Conservation (phyloP, 2,888 invertebrate species). For the Heliconius cydno region DNA sequence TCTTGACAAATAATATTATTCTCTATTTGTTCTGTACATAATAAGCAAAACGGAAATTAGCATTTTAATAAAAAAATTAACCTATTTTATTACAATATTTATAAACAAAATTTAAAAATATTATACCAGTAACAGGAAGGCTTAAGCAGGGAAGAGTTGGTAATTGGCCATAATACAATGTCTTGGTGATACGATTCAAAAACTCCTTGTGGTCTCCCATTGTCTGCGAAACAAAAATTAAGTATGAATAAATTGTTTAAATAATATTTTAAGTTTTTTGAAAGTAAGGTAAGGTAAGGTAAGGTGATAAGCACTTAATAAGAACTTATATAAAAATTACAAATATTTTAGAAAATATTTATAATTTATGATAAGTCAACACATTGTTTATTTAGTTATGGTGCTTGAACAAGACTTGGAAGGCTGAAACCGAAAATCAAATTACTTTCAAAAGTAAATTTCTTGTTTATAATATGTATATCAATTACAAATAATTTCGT, state of each 20-base stretch:
- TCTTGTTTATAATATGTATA: background rate
- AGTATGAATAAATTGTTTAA: too few species aligned
- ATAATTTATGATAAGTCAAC: background rate
- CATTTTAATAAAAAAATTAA: too few species aligned
- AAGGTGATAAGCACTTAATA: background rate
- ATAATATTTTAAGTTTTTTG: too few species aligned
- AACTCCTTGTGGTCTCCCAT: conserved; percentile 90
- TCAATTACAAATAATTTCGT: background rate
- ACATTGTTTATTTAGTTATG: background rate
- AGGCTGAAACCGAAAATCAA: background rate
- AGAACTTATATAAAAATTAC: background rate
- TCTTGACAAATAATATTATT: too few species aligned
- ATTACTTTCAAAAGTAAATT: conserved; percentile 2
- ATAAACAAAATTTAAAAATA: background rate
- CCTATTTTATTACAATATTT: background rate
- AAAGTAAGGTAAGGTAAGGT: too few species aligned
- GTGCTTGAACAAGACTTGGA: background rate
- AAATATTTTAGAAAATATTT: conserved; percentile 6
- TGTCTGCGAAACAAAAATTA: conserved; percentile 65
- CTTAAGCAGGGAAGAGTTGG: conserved; percentile 88
- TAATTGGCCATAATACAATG: conserved; percentile 93
- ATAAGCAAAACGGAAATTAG: too few species aligned
- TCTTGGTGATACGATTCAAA: conserved; percentile 92
- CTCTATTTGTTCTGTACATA: too few species aligned
- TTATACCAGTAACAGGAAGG: conserved; percentile 90